Conservation (phyloP, 2,113 vertebrate species). For the Eptatretus burgeri region DNA sequence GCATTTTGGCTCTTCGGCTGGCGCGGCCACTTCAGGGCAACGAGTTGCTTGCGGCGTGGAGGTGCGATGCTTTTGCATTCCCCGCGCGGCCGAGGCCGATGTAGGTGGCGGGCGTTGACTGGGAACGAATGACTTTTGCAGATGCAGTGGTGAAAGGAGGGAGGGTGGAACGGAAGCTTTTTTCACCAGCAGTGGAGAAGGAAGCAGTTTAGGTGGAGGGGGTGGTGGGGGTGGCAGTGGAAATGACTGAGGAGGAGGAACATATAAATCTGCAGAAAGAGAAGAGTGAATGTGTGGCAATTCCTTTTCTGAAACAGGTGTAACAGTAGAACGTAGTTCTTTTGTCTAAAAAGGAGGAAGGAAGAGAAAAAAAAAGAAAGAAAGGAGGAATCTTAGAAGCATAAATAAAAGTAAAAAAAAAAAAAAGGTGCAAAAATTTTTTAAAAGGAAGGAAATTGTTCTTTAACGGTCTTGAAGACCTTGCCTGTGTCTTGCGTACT, state of each 20-base stretch:
- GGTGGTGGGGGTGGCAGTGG: constrained; percentile 1
- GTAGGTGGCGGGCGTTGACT: too few species aligned
- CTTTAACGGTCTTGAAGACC: neutral
- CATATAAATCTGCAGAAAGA: neutral
- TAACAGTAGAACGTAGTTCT: neutral
- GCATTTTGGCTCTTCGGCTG: too few species aligned
- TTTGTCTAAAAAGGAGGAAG: neutral
- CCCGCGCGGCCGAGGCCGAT: too few species aligned
- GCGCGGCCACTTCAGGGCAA: too few species aligned
- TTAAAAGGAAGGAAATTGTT: too few species aligned
- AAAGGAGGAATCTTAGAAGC: neutral
- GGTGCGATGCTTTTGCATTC: too few species aligned
- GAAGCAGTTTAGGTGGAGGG: neutral
- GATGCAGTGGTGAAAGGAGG: too few species aligned
- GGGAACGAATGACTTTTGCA: too few species aligned
- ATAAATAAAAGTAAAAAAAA: too few species aligned
- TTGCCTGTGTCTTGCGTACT: constrained; percentile 9
- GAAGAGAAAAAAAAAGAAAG: neutral
- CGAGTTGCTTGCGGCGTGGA: too few species aligned
- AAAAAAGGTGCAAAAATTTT: too few species aligned
- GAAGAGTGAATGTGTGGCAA: neutral
- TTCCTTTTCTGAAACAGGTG: neutral
- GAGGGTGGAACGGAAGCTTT: too few species aligned
- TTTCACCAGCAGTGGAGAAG: neutral
- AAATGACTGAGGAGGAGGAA: neutral